Evolutionary conservation across 2,888 invertebrate species (phyloP), one percentile per base, ranked within the genome.

Genomic region (Amiota mariae): DNA sequence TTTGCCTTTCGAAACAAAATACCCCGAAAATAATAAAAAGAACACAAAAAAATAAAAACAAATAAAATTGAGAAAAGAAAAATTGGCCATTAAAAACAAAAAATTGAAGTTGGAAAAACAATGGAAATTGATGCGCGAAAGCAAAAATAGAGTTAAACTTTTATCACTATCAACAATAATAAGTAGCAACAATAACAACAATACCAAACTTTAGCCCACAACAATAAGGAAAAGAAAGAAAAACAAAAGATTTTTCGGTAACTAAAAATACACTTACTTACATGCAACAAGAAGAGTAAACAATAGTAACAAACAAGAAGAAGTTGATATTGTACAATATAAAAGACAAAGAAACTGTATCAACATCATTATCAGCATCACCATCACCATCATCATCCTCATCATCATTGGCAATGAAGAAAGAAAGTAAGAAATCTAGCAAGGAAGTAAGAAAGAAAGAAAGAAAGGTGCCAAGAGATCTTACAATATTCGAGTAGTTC

Each of bases 11-110:
- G 36, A 36, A 36, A 4, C 6, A 6, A 36, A 6, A 36, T 6
- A 36, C 36, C 48, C 49, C 13, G n/a, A 68, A 49, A 46, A 67
- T 9, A 67, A 48, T 68, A 63, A 63, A 20, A 56, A 70, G 71
- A 71, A 46, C 20, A 59, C 2, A 64, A 64, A n/a, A 64, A 64
- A 64, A 64, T 11, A 64, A 46, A 64, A 64, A n/a, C n/a, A 64
- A 36, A 46, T 64, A 64, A 64, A 48, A 47, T 0, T 12, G 47
- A 3, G 12, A 63, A 36, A 63, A 36, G 13, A 48, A 59, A 18
- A 59, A 59, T 20, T 10, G 8, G 15, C 13, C 11, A 8, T 47
- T 15, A 64, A 20, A 46, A 48, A 64, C 11, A 64, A 9, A 64
- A 8, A 36, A 36, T 36, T 36, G 36, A 36, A 24, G 24, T 3